Conservation (phyloP, 2,888 invertebrate species). For the Biston betularia region DNA sequence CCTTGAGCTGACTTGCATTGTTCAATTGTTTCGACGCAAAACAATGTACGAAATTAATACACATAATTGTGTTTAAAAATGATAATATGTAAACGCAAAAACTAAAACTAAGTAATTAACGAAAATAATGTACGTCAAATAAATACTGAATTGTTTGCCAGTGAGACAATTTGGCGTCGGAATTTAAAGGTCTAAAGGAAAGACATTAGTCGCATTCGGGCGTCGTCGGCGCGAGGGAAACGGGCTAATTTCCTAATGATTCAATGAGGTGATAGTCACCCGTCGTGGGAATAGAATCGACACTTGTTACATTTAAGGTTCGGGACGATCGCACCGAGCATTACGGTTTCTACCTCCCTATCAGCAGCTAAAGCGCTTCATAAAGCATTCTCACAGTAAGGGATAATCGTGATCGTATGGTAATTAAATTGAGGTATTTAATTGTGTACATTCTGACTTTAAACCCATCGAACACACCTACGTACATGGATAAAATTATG, state of each 20-base stretch:
- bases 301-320: conserved; percentile 49
- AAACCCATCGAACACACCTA: conserved; percentile 61
- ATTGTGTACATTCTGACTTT: conserved; percentile 56
- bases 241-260: conserved; percentile 74
- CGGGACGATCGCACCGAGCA: conserved; percentile 21
- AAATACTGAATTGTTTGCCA: conserved; percentile 57
- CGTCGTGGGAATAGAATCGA: conserved; percentile 71
- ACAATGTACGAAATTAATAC: conserved; percentile 36
- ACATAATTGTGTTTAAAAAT: conserved; percentile 21
- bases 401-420: conserved; percentile 53
- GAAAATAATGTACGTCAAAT: conserved; percentile 24
- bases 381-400: conserved; percentile 30
- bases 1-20: conserved; percentile 19
- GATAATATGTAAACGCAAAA: conserved; percentile 33
- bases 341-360: conserved; percentile 20
- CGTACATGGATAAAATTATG: conserved; percentile 81
- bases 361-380: conserved; percentile 29
- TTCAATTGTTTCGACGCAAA: conserved; percentile 22
- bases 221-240: conserved; percentile 54
- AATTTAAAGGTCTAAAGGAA: conserved; percentile 57
- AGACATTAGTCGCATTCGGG: conserved; percentile 69
- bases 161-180: conserved; percentile 59
- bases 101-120: conserved; percentile 14
- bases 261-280: conserved; percentile 72
- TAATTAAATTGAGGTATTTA: conserved; percentile 59